Base-by-base conservation (phyloP, 2,113 vertebrate genomes). In the Fulica atra region DNA sequence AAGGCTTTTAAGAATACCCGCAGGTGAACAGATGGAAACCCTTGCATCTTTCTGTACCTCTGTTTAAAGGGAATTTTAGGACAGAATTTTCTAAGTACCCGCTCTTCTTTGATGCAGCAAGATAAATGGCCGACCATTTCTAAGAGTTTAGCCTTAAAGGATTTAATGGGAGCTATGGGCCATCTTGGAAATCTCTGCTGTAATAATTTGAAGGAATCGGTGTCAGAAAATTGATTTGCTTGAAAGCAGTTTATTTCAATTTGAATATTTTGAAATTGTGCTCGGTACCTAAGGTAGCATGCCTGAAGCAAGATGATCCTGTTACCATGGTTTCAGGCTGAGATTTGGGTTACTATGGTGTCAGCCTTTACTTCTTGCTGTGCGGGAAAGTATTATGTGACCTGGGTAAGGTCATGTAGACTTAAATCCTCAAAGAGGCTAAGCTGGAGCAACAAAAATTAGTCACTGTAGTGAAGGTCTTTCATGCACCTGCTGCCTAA, bases 241-340 rank as follows among this genome's bases (percentile, higher is more conserved):
- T 16, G 6, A 71, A 57, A 93, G 83, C 50, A 68, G 61, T 93
- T 92, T 78, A 94, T 93, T 96, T 88, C 83, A 57, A 92, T 92
- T 83, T 83, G 88, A 93, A 89, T 96, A 92, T 88, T 93, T 92
- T 64, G 88, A 65, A 84, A 78, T 89, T 9, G 80, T 54, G 48
- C 81, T 86, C 19, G 4, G 50, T 73, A 79, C 84, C 88, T 69
- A 48, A 7, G 19, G 86, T 93, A 33, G 68, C 10, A 7, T 72
- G 92, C 93, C 90, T 91, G 93, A 76, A 95, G 92, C 79, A 61
- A 78, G 86, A 93, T 79, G 95, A 94, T 94, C 65, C 89, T 56
- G 96, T 97, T 96, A 12, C 95, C 93, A 94, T 96, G 95, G 92
- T 96, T 95, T 94, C 95, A 81, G 93, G 82, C 90, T 72, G 72